Base-by-base conservation (phyloP, 2,113 vertebrate species). In the Ochotona princeps region DNA sequence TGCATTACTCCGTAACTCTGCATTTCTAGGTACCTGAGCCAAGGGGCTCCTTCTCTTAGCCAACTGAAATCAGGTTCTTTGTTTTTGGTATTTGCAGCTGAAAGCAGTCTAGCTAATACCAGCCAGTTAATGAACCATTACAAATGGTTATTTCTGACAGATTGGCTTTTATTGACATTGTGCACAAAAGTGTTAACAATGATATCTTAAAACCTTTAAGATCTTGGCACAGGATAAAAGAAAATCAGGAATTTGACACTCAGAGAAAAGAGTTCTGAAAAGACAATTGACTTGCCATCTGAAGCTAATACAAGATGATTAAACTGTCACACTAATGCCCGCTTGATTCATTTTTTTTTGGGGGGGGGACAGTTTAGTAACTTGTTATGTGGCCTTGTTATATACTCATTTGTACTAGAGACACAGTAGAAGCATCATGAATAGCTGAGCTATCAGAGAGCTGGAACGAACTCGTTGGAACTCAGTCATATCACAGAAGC, bases 321-420 rank as follows among this genome's bases (percentile, higher is more conserved):
- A 92, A 78, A n/a, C 38, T 0, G 0, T 75, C 82, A 65, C 12
- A 67, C 26, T 87, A 23, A 84, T 20, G 4, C 70, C 73, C 57
- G 82, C 93, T 84, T 47, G 18, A 38, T 95, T 95, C 28, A 86
- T 72, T 78, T 63, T 75, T 75, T 38, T 80, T 90, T 66, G 72
- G 21, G 38, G 38, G 38, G 38, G 38, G 54, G 63, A 38, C 67
- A 94, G 63, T 17, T 67, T 90, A 76, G 49, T 70, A 63, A 14
- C 69, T 91, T 90, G 32, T 84, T 81, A 49, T 38, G 26, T 51
- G 79, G 87, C 47, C 51, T 93, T 18, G 14, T 17, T 57, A 57
- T 57, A 8, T 65, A 63, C 21, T 1, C 57, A 18, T 69, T 28
- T 89, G 94, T 2, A 85, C 84, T 89, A 89, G 73, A 91, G 28